These are phyloP conservation scores for Limnephilus auricula DNA, from an alignment of 2,888 invertebrate species.

Conservation along the genomic window DNA sequence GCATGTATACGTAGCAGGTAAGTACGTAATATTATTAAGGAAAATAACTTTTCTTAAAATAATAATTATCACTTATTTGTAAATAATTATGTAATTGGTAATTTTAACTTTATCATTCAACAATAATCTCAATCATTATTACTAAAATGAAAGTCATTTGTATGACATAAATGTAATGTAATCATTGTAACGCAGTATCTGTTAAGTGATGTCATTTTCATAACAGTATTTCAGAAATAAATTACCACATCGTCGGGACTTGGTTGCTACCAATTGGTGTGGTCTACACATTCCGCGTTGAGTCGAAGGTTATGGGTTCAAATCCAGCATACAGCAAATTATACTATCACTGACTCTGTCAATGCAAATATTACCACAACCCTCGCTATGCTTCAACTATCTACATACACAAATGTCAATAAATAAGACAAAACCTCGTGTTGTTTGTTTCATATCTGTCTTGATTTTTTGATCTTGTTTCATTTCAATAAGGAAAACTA, in stretches of 20 bases:
- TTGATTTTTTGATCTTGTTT: too few species aligned
- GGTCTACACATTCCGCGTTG: too few species aligned
- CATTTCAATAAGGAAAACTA: not conserved
- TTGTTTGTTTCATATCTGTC: not conserved
- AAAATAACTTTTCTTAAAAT: not conserved
- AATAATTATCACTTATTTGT: not conserved
- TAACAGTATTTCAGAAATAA: too few species aligned
- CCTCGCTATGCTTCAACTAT: not conserved
- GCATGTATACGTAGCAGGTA: not conserved
- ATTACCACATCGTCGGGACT: too few species aligned
- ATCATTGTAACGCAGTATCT: not conserved
- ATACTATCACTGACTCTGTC: not conserved
- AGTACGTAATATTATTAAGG: not conserved
- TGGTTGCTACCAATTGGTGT: not conserved
- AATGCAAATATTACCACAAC: not conserved
- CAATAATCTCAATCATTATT: not conserved
- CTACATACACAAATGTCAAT: not conserved
- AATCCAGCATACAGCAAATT: too few species aligned
- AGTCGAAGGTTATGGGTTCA: too few species aligned
- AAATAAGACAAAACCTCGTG: not conserved
- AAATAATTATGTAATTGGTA: not conserved
- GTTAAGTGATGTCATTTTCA: not conserved
- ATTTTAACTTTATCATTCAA: not conserved
- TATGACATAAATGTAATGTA: not conserved
- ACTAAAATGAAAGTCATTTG: not conserved